Evolutionary conservation across 2,113 vertebrate genomes (phyloP).

Genomic region (Hippopotamus amphibius): DNA sequence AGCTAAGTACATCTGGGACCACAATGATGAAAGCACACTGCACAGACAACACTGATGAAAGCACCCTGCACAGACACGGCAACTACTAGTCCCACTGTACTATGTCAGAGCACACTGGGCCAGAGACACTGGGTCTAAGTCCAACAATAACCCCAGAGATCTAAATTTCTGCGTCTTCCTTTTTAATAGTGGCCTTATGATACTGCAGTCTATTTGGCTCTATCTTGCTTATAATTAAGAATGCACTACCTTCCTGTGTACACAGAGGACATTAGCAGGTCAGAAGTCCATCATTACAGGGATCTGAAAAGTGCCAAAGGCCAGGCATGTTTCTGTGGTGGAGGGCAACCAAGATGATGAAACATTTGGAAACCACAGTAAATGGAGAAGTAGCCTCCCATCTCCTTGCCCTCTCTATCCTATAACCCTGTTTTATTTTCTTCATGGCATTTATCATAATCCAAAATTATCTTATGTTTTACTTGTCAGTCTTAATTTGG

Average conservation of each 20-base stretch:
- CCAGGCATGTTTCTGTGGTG: too few relatives aligned
- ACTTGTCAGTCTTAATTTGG: neutral
- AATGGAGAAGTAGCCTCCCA: neutral
- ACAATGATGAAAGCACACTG: neutral
- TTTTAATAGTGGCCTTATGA: neutral
- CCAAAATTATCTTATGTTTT: slow-evolving; percentile 22
- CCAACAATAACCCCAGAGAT: neutral
- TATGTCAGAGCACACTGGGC: too few relatives aligned
- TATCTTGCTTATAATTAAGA: neutral
- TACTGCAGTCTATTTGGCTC: neutral
- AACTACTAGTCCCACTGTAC: neutral
- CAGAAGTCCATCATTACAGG: neutral
- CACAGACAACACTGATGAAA: neutral
- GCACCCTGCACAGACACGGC: neutral
- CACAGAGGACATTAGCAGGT: neutral
- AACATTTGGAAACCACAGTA: neutral
- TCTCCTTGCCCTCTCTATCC: neutral
- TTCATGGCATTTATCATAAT: neutral
- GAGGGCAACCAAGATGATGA: neutral
- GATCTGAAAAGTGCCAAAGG: neutral
- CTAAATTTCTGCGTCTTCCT: neutral
- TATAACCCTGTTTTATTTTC: neutral
- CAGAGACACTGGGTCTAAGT: neutral
- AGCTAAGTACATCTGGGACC: neutral
- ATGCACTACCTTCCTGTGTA: neutral